Evolutionary conservation across 2,797 vertebrate species (phyloP).

Genomic region (Acanthornis magna): DNA sequence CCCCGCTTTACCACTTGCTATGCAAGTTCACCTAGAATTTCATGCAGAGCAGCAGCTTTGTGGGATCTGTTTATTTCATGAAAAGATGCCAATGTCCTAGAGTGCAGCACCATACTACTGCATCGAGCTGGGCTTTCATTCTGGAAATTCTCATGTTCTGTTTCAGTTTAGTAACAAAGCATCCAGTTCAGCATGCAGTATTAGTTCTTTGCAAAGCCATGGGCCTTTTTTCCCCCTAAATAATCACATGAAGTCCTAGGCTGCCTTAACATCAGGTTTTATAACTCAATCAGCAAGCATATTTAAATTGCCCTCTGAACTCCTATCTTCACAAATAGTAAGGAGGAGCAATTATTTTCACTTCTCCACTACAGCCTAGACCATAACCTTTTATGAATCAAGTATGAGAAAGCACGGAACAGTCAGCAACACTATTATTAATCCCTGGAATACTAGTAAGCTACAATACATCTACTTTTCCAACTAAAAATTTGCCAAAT

Average conservation of each 20-base stretch:
- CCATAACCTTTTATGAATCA: conserved; percentile 41
- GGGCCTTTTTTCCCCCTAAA: background rate
- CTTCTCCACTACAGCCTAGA: background rate
- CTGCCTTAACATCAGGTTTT: conserved; percentile 11
- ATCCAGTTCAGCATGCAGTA: conserved; percentile 18
- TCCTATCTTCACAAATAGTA: background rate
- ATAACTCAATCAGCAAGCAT: background rate
- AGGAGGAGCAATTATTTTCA: conserved; percentile 16
- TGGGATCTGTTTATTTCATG: conserved; percentile 58
- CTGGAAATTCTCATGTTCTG: conserved; percentile 38
- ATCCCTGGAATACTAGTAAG: background rate
- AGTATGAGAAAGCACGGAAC: conserved; percentile 24
- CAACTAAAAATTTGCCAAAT: background rate
- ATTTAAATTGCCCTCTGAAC: conserved; percentile 19
- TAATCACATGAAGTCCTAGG: background rate
- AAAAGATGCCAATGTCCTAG: conserved; percentile 55
- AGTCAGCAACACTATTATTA: background rate
- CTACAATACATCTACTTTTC: background rate
- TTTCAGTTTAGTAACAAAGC: conserved; percentile 43
- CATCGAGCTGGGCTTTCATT: conserved; percentile 20
- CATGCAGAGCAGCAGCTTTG: conserved; percentile 47
- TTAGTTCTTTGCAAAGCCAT: conserved; percentile 29
- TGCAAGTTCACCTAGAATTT: conserved; percentile 62
- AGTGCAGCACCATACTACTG: conserved; percentile 40
- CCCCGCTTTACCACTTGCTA: background rate